A percentile compares a stretch with the other conserved stretches of the same genome.
Evolutionary conservation across 53 echinoderm and acorn worm species (phyloP).

Genomic region (Actinopyga echinites): DNA sequence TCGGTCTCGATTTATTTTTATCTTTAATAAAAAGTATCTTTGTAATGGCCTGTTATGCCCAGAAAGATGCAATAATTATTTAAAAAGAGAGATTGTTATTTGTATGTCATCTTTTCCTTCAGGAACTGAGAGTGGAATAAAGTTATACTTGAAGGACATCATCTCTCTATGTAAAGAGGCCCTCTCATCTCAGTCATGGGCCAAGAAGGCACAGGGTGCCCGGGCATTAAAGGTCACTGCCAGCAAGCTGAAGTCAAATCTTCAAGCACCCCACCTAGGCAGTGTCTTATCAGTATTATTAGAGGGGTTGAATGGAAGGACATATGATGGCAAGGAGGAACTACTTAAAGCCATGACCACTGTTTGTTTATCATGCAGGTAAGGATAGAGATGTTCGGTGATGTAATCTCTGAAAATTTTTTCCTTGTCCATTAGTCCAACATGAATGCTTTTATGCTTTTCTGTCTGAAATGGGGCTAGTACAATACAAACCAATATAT

Average conservation of each 20-base stretch:
- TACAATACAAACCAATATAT: too few relatives aligned
- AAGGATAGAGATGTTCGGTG: not conserved
- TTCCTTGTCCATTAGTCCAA: too few relatives aligned
- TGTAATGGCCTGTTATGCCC: too few relatives aligned
- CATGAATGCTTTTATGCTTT: too few relatives aligned
- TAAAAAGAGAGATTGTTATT: too few relatives aligned
- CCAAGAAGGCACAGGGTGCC: constrained; percentile 87
- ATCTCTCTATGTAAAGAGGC: constrained; percentile 70
- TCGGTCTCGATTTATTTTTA: too few relatives aligned
- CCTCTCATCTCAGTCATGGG: constrained; percentile 84
- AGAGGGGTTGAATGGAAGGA: constrained; percentile 83
- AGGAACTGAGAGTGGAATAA: constrained; percentile 95
- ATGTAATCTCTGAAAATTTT: not conserved
- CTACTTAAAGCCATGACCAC: constrained; percentile 75
- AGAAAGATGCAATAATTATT: too few relatives aligned
- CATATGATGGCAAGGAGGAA: constrained; percentile 94
- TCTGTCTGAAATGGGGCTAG: too few relatives aligned
- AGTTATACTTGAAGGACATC: constrained; percentile 85
- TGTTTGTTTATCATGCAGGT: constrained; percentile 94
- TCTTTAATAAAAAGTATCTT: too few relatives aligned
- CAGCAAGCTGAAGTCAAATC: constrained; percentile 78
- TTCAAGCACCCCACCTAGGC: constrained; percentile 84
- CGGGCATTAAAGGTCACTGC: constrained; percentile 85
- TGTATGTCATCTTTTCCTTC: not conserved
- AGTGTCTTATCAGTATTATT: constrained; percentile 65